Conservation (phyloP, 2,113 vertebrate species). For the Nothobranchius furzeri region DNA sequence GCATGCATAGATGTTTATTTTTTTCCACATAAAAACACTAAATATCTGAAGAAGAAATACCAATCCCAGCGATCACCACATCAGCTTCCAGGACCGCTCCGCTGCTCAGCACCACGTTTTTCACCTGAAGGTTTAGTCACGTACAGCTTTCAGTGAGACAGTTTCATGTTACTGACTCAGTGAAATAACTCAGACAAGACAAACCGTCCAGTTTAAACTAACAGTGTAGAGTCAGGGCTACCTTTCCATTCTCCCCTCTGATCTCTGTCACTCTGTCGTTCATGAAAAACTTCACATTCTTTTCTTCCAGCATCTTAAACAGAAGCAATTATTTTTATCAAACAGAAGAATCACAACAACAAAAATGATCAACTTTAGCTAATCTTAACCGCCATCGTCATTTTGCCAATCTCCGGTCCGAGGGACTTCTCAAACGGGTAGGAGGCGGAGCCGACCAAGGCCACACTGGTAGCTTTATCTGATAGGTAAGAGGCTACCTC, state of each 20-base stretch:
- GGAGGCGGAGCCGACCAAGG: conserved; percentile 76
- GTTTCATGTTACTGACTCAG: not conserved
- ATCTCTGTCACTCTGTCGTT: conserved; percentile 77
- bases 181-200: not conserved
- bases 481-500: conserved; percentile 85
- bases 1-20: no score
- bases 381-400: conserved; percentile 81
- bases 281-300: conserved; percentile 85
- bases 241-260: conserved; percentile 81
- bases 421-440: conserved; percentile 78
- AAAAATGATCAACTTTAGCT: not conserved
- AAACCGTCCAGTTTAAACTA: not conserved
- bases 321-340: not conserved
- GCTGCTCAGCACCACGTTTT: conserved; percentile 76
- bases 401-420: conserved; percentile 81
- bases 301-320: conserved; percentile 84
- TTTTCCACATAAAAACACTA: not conserved
- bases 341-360: not conserved
- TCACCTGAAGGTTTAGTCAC: conserved; percentile 72
- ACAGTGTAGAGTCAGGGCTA: conserved; percentile 33
- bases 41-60: conserved; percentile 57
- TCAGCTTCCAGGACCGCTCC: conserved; percentile 80
- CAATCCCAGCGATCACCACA: conserved; percentile 84
- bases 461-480: conserved; percentile 79
- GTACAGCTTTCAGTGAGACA: not conserved